phyloP scores from a whole-genome alignment of 2,797 vertebrate genomes.

The Botia kubotai region DNA sequence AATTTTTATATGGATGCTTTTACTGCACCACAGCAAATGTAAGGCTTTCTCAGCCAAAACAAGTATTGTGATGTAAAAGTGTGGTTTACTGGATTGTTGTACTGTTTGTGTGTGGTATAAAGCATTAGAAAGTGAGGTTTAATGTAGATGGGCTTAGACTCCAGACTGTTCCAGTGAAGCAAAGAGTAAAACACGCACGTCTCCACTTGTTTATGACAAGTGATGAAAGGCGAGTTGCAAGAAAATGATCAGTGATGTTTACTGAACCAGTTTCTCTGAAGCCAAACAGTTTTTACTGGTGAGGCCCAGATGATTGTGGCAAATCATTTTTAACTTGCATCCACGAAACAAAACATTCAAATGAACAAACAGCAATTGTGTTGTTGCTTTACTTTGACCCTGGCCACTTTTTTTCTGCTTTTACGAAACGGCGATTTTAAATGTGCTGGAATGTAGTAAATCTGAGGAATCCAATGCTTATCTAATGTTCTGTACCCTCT shows the following conservation, averaged over 20 bases:
- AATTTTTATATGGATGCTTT: background rate
- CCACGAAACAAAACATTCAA: conserved; percentile 51
- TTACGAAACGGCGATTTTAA: conserved; percentile 53
- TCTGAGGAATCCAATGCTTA: conserved; percentile 59
- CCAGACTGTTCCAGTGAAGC: conserved; percentile 50
- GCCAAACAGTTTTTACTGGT: conserved; percentile 57
- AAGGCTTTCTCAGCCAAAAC: conserved; percentile 38
- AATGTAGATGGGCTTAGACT: conserved; percentile 39
- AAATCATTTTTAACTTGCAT: conserved; percentile 51
- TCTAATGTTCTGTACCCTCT: conserved; percentile 66
- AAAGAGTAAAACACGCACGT: conserved; percentile 52
- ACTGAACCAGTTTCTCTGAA: conserved; percentile 55
- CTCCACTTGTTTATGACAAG: conserved; percentile 56
- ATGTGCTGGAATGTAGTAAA: conserved; percentile 48
- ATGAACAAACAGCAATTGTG: conserved; percentile 31
- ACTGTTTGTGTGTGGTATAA: conserved; percentile 47
- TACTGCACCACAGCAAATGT: conserved; percentile 29
- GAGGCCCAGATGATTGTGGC: conserved; percentile 57
- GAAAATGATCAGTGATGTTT: conserved; percentile 59
- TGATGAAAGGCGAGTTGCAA: conserved; percentile 51
- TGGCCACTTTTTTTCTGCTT: conserved; percentile 22
- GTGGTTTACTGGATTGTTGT: conserved; percentile 28
- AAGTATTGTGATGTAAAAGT: conserved; percentile 39
- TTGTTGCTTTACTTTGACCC: conserved; percentile 33
- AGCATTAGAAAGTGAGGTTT: conserved; percentile 48